phyloP scores from a whole-genome alignment of 2,888 invertebrate species.

The Ceriagrion tenellum region DNA sequence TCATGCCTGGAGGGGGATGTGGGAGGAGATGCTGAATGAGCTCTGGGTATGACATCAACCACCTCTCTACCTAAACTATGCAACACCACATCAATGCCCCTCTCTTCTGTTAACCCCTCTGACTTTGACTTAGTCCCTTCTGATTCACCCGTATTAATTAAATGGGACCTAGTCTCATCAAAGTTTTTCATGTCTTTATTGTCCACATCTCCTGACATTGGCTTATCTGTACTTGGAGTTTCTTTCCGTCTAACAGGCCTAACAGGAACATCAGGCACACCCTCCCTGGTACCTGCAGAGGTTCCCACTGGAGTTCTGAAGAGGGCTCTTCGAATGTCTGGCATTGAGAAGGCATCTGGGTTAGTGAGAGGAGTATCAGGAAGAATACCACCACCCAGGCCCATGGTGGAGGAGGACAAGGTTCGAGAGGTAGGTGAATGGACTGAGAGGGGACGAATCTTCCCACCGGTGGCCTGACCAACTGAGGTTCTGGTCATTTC shows the following conservation, averaged over 20 bases:
- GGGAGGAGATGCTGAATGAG: background rate
- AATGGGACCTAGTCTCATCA: slow-evolving; percentile 26
- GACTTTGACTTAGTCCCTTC: slow-evolving; percentile 77
- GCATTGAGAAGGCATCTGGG: slow-evolving; percentile 77
- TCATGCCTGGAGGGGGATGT: background rate
- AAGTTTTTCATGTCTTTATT: background rate
- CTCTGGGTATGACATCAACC: background rate
- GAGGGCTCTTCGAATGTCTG: slow-evolving; percentile 77
- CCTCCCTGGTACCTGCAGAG: slow-evolving; percentile 71
- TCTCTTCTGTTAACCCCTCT: slow-evolving; percentile 77
- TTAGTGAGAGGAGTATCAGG: slow-evolving; percentile 74
- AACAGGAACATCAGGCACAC: slow-evolving; percentile 6
- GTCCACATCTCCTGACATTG: background rate
- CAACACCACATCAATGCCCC: slow-evolving; percentile 78
- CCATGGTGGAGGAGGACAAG: slow-evolving; percentile 64
- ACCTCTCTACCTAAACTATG: background rate
- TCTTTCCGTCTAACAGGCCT: slow-evolving; percentile 50
- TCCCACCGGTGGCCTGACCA: background rate
- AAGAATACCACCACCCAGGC: slow-evolving; percentile 71
- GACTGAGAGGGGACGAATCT: slow-evolving; percentile 71
- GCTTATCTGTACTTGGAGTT: slow-evolving; percentile 20
- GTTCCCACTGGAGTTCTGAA: slow-evolving; percentile 74
- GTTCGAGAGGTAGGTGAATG: slow-evolving; percentile 70
- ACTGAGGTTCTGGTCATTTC: background rate
- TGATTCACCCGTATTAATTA: slow-evolving; percentile 79